Conservation (phyloP, 1,140 invertebrate species). For the Cydia pomonella region DNA sequence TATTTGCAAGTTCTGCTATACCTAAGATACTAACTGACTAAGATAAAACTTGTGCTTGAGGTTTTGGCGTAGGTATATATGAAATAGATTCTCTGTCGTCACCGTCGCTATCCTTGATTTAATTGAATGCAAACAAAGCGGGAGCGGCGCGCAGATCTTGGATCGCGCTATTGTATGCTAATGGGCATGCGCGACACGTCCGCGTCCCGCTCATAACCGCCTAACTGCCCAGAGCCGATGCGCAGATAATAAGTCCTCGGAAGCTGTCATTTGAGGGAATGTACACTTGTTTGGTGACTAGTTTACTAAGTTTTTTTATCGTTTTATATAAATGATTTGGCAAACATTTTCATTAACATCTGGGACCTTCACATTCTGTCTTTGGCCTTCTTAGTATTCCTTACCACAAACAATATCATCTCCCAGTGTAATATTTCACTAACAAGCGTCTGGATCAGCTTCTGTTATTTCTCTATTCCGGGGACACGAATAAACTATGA, state of each 20-base stretch:
- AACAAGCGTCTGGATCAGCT: background rate
- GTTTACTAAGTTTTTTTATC: background rate
- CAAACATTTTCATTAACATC: background rate
- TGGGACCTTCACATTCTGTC: background rate
- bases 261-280: constrained; percentile 6
- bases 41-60: background rate
- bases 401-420: background rate
- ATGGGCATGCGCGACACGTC: constrained; percentile 40
- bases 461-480: constrained; percentile 20
- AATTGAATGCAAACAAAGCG: constrained; percentile 35
- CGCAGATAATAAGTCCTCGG: constrained; percentile 2
- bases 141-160: constrained; percentile 33
- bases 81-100: constrained; percentile 13
- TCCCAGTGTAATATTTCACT: background rate
- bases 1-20: background rate
- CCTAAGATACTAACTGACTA: background rate
- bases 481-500: constrained; percentile 27
- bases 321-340: background rate
- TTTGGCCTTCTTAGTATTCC: background rate
- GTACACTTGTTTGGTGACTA: background rate
- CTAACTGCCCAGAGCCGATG: constrained; percentile 13
- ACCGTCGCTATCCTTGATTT: constrained; percentile 3
- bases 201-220: constrained; percentile 37
- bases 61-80: background rate
- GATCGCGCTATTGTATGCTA: constrained; percentile 51